A percentile compares a stretch with the other conserved stretches of the same genome.
Evolutionary conservation across 2,888 invertebrate species (phyloP).

Genomic region (Pasiphila rectangulata): DNA sequence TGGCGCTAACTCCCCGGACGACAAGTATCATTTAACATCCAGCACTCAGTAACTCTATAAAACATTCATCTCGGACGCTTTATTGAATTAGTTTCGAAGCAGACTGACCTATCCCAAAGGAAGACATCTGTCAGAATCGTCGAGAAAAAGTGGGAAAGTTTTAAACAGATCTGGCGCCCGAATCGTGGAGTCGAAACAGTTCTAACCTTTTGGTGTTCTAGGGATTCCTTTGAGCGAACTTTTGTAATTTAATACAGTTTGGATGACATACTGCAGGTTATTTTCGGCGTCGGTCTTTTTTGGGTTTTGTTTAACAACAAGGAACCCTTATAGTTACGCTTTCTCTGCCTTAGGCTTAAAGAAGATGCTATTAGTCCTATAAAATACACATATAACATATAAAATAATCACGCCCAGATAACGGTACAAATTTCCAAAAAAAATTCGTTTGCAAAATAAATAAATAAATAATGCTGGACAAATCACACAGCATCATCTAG

Average conservation of each 20-base stretch:
- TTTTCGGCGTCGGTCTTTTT: background rate
- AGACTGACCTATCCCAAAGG: slow-evolving; percentile 39
- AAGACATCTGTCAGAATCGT: slow-evolving; percentile 47
- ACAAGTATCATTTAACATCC: background rate
- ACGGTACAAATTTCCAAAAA: too few species aligned
- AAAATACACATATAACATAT: too few species aligned
- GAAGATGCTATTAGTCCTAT: too few species aligned
- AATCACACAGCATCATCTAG: too few species aligned
- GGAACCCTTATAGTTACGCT: too few species aligned
- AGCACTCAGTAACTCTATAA: slow-evolving; percentile 20
- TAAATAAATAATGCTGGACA: too few species aligned
- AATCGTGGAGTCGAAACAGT: slow-evolving; percentile 32
- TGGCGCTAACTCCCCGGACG: too few species aligned
- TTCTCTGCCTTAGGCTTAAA: too few species aligned
- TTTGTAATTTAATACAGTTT: slow-evolving; percentile 22
- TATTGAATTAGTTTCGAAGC: slow-evolving; percentile 45
- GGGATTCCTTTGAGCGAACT: slow-evolving; percentile 21
- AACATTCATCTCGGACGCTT: slow-evolving; percentile 26
- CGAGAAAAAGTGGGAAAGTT: slow-evolving; percentile 39
- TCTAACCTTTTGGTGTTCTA: slow-evolving; percentile 23
- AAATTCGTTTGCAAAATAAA: too few species aligned
- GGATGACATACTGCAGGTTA: background rate
- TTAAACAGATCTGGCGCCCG: slow-evolving; percentile 34
- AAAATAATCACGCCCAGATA: too few species aligned
- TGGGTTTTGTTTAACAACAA: too few species aligned